Conservation (phyloP, 2,888 invertebrate genomes). For the Tetrapedia diversipes region DNA sequence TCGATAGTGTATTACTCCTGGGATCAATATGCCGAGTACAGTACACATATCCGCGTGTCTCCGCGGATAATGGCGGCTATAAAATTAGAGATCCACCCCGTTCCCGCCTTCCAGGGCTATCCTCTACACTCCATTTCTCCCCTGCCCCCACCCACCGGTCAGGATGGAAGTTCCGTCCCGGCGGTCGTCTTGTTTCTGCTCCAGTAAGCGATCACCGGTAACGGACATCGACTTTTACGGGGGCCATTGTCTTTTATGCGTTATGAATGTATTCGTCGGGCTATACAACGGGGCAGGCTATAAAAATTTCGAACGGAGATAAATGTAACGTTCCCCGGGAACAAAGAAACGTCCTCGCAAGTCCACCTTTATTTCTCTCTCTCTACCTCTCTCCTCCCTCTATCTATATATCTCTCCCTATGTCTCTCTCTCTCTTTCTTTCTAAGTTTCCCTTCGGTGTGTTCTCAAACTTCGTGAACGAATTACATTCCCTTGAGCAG, state of each 20-base stretch:
- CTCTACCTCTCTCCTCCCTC: background rate
- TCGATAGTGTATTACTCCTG: conserved; percentile 58
- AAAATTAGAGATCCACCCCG: conserved; percentile 61
- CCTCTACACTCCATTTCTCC: conserved; percentile 57
- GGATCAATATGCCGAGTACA: conserved; percentile 60
- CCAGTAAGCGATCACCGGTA: conserved; percentile 44
- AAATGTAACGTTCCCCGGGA: conserved; percentile 35
- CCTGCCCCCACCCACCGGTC: no score
- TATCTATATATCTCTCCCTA: no score
- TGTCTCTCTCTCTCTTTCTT: background rate
- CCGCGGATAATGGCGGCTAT: conserved; percentile 62
- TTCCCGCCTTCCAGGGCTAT: background rate
- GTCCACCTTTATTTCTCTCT: background rate
- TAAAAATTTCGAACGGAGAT: conserved; percentile 53
- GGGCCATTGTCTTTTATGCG: conserved; percentile 61
- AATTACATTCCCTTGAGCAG: conserved; percentile 4
- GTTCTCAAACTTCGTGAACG: background rate
- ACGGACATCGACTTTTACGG: conserved; percentile 62
- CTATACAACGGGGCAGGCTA: conserved; percentile 11
- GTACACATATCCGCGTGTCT: conserved; percentile 37
- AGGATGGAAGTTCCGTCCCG: conserved; percentile 28
- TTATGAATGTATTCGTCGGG: conserved; percentile 57
- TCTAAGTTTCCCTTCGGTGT: no score
- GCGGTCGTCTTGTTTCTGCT: conserved; percentile 48
- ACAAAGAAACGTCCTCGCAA: conserved; percentile 40